phyloP scores from a whole-genome alignment of 2,113 vertebrate species.

The Beaufortia kweichowensis region DNA sequence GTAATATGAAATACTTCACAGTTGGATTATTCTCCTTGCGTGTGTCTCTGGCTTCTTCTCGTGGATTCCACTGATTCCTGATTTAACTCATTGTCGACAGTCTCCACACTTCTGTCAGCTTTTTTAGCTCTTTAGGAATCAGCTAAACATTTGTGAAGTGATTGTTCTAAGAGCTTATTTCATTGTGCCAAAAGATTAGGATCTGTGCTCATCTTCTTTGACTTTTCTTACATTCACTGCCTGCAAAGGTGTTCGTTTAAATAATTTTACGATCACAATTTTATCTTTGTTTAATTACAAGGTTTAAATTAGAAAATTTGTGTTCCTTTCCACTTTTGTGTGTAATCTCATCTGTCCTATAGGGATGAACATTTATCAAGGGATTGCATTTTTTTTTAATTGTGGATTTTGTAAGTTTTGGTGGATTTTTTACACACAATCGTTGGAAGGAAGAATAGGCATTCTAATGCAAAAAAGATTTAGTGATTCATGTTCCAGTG shows the following conservation, averaged over 20 bases:
- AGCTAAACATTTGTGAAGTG: slow-evolving; percentile 66
- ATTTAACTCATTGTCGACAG: slow-evolving; percentile 76
- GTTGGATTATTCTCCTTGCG: slow-evolving; percentile 70
- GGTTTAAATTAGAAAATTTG: slow-evolving; percentile 33
- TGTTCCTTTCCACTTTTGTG: slow-evolving; percentile 1
- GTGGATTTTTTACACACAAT: too few species aligned
- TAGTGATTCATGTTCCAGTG: neutral
- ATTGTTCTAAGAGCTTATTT: slow-evolving; percentile 62
- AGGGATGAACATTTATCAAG: neutral
- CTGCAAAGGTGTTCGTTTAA: slow-evolving; percentile 44
- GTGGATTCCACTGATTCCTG: slow-evolving; percentile 67
- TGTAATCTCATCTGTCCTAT: slow-evolving; percentile 1
- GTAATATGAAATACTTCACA: slow-evolving; percentile 51
- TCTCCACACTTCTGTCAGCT: slow-evolving; percentile 71
- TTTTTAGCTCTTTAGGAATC: slow-evolving; percentile 52
- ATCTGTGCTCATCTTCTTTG: slow-evolving; percentile 44
- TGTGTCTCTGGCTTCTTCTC: slow-evolving; percentile 68
- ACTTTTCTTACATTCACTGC: slow-evolving; percentile 52
- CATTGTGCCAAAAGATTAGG: slow-evolving; percentile 56
- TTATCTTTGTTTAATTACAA: slow-evolving; percentile 34
- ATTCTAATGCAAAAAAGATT: slow-evolving; percentile 34
- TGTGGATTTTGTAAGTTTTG: slow-evolving; percentile 26
- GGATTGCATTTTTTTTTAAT: slow-evolving; percentile 9
- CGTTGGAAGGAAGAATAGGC: slow-evolving; percentile 29
- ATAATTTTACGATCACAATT: slow-evolving; percentile 52